Conservation (phyloP, 2,113 vertebrate genomes). For the Condylura cristata region DNA sequence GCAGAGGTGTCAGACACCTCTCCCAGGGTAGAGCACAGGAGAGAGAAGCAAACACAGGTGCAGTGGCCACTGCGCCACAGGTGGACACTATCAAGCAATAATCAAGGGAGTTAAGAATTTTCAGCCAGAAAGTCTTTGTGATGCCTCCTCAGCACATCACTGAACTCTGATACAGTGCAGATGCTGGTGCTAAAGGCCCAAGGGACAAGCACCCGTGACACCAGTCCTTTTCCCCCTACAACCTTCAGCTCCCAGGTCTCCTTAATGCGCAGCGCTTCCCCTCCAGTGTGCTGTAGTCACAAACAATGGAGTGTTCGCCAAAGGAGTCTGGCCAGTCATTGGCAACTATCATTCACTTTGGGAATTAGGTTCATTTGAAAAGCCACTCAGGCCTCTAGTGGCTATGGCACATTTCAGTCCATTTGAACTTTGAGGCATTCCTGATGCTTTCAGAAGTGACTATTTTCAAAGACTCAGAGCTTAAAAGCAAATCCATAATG, state of each 20-base stretch:
- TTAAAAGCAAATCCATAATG: not conserved
- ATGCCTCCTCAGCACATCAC: not conserved
- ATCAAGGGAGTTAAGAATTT: not conserved
- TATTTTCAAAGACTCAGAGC: not conserved
- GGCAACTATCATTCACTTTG: not conserved
- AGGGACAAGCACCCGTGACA: not conserved
- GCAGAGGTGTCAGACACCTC: not conserved
- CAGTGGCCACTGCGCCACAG: not conserved
- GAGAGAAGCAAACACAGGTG: not conserved
- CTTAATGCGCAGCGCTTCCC: accelerated
- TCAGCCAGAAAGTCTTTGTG: not conserved
- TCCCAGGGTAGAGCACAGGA: not conserved
- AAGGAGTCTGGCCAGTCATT: not conserved
- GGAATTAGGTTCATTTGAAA: not conserved
- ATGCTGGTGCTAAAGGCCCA: accelerated
- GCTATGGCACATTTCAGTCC: not conserved
- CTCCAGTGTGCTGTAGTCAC: too few relatives aligned
- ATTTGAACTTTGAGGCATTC: not conserved
- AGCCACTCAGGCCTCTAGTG: not conserved
- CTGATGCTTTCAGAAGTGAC: too few relatives aligned
- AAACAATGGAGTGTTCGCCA: too few relatives aligned
- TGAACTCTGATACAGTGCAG: accelerated
- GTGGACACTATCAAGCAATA: not conserved
- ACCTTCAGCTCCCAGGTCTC: accelerated
- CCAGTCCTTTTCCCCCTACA: not conserved